Percentiles rank a stretch among this genome's conserved stretches.
These are phyloP conservation scores for Amphiura filiformis DNA, from an alignment of 35 echinoderm and acorn worm genomes.

Conservation along the genomic window DNA sequence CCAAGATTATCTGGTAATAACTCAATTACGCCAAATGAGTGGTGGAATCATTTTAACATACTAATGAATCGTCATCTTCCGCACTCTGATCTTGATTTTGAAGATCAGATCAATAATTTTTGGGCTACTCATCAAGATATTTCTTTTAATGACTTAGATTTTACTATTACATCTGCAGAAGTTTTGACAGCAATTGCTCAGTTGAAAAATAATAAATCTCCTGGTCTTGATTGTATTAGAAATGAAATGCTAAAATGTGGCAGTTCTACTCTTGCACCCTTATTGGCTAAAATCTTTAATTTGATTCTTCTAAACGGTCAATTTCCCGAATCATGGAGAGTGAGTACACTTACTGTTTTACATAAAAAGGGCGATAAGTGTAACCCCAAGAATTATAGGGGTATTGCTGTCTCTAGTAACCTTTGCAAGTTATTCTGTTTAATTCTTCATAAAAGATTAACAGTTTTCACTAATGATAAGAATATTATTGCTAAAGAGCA, in stretches of 20 bases:
- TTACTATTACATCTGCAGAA: not conserved
- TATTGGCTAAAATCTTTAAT: constrained; percentile 7
- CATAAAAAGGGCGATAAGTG: not conserved
- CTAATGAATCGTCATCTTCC: constrained; percentile 1
- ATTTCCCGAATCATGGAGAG: not conserved
- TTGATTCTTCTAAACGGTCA: not conserved
- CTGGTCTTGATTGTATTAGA: constrained; percentile 14
- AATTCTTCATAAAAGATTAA: not conserved
- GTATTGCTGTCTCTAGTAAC: not conserved
- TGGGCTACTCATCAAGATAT: not conserved
- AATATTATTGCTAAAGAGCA: constrained; percentile 4
- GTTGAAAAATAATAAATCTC: not conserved
- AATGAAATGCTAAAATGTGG: constrained; percentile 4
- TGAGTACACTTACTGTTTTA: not conserved
- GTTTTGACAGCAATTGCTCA: not conserved
- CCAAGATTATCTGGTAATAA: not conserved
- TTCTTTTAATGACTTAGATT: constrained; percentile 9
- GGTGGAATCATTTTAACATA: constrained; percentile 6
- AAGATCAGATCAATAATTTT: not conserved
- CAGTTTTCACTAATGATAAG: not conserved
- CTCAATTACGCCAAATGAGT: not conserved
- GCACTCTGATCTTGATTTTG: not conserved
- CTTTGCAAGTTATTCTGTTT: constrained; percentile 5
- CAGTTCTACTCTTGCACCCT: not conserved
- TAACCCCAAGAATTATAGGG: not conserved